phyloP scores from a whole-genome alignment of 2,113 vertebrate genomes.

The Trinectes maculatus region DNA sequence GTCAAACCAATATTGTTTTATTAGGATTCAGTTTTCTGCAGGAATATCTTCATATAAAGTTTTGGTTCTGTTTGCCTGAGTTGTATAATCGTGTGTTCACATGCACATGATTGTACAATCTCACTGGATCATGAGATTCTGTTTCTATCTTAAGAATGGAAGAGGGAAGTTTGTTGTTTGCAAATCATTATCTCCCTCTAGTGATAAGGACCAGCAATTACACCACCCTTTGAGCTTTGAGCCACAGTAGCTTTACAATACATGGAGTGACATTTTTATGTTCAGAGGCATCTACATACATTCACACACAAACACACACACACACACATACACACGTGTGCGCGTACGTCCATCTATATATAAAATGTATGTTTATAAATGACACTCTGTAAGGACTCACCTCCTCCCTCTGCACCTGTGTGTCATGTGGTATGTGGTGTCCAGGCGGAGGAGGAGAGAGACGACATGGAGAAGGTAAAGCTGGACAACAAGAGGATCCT shows the following conservation, averaged over 20 bases:
- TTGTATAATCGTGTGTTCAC: conserved; percentile 3
- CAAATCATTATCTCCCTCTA: conserved; percentile 72
- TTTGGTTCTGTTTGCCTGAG: not conserved
- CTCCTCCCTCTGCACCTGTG: not conserved
- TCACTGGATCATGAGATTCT: conserved; percentile 19
- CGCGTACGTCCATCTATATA: too few relatives aligned
- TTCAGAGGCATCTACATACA: too few relatives aligned
- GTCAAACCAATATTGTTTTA: not conserved
- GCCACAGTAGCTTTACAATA: too few relatives aligned
- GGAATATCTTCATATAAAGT: not conserved
- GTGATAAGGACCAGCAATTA: conserved; percentile 62
- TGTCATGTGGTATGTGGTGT: conserved; percentile 21
- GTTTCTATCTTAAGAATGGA: conserved; percentile 57
- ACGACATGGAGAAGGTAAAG: conserved; percentile 98
- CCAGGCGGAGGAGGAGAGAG: conserved; percentile 95
- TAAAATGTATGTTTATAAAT: not conserved
- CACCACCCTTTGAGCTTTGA: conserved; percentile 40
- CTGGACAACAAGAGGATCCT: conserved; percentile 98
- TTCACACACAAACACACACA: too few relatives aligned
- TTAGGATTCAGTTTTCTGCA: not conserved
- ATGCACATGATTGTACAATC: conserved; percentile 19
- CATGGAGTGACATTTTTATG: too few relatives aligned
- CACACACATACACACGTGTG: too few relatives aligned
- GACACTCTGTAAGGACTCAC: not conserved
- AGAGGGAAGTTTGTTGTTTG: conserved; percentile 35